Evolutionary conservation across 1,140 invertebrate genomes (phyloP), one percentile per base, ranked within the genome.

Genomic region (Frieseomelitta varia): DNA sequence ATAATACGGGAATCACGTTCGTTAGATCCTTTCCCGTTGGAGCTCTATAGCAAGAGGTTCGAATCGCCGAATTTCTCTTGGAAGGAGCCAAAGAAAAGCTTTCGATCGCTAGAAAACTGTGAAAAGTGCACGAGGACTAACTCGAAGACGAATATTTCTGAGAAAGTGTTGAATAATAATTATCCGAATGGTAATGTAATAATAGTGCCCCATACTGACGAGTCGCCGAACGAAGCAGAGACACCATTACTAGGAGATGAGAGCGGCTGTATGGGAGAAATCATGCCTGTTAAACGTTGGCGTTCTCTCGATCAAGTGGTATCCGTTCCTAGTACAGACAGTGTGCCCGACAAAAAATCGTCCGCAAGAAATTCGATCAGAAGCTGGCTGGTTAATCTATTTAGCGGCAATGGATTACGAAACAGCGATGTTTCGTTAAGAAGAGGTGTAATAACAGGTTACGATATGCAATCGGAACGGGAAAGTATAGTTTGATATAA

Each of bases 291-390:
- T 39, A 97, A 97, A 93, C 95, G 97, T 89, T 98, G 97, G 96
- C 96, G 96, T 87, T 98, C 97, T n/a, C 94, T 97, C 39, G 97
- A 98, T 95, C 96, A 96, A 86, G 94, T 97, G 34, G 95, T 95
- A 90, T 95, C 91, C 90, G 96, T 91, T 89, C 93, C 92, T 89
- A 94, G 89, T 81, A 81, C 81, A 80, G 90, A 93, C 87, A 92
- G 95, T 92, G 94, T 95, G 77, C 89, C 93, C 14, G 94, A 95
- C 65, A 95, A 96, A 87, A 95, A 95, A 84, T 93, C 92, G 17
- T 94, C 94, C 17, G 92, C 93, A 30, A 95, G 96, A 78, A 95
- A 95, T 89, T 96, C 96, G 12, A 94, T 97, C 65, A 95, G 96
- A 84, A 96, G 95, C 80, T 97, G 97, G 96, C 92, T 97, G 53